Evolutionary conservation across 2,113 vertebrate species (phyloP), one percentile per base, ranked within the genome.

Genomic region (Caloenas nicobarica): DNA sequence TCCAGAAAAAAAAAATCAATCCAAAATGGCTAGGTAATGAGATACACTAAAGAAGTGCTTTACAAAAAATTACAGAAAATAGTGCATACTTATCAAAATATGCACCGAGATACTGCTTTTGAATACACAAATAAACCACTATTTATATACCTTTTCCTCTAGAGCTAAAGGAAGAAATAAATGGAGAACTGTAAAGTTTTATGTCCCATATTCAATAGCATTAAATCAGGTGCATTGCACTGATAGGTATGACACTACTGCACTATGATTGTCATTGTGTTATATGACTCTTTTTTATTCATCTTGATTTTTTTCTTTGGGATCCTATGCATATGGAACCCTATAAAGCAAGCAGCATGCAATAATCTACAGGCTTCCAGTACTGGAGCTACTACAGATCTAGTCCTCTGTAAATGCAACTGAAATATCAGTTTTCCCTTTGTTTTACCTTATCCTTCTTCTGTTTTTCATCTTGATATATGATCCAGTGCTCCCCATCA

Each of bases 391-490:
- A 38, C 13, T 56, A 25, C 7, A 14, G 46, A n/a, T 8, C 31
- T 29, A 66, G 40, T 33, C 16, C 26, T 58, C 64, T 76, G 29
- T 28, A 68, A 64, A 79, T 7, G 16, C 9, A 68, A 69, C 17
- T 0, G 2, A 77, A 95, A 81, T 15, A 73, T 3, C 0, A 61
- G 21, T 89, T 95, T 93, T 34, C 26, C 61, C 36, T 66, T 77
- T 86, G 61, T 21, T 97, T 98, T 98, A 99, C 99, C 99, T 99
- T 99, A 97, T 99, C 99, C 95, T 99, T 99, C 96, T 98, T 99
- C 93, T 99, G 99, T 93, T 99, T 99, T 96, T 99, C 98, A 91
- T 99, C 99, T 95, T 99, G 99, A 97, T 99, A 99, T 68, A 99
- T 77, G 64, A 96, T 98, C 99, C 99, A 99, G 92, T 98, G 98